A percentile compares a stretch with the other conserved stretches of the same genome.
Evolutionary conservation across 2,888 invertebrate species (phyloP).

Genomic region (Rhingia rostrata): DNA sequence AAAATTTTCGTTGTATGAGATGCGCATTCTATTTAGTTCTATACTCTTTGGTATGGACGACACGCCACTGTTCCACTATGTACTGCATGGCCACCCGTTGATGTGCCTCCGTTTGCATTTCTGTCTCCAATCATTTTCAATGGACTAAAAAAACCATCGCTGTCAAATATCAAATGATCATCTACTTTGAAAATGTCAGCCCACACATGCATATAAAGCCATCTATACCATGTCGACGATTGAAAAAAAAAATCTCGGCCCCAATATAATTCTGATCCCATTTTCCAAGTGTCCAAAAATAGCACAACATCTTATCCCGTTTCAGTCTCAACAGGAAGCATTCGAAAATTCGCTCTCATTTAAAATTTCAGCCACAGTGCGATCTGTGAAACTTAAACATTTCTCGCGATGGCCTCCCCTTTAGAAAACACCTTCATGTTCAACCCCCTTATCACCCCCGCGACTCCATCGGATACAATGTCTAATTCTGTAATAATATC

Average conservation of each 20-base stretch:
- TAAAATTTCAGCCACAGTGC: constrained; percentile 54
- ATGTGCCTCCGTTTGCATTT: too few relatives aligned
- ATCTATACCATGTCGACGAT: neutral
- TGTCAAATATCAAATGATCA: too few relatives aligned
- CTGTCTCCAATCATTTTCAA: too few relatives aligned
- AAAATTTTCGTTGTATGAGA: too few relatives aligned
- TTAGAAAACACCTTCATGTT: constrained; percentile 32
- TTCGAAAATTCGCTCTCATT: constrained; percentile 50
- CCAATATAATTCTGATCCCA: constrained; percentile 17
- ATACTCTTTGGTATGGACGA: too few relatives aligned
- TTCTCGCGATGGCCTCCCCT: neutral
- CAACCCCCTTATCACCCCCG: constrained; percentile 9
- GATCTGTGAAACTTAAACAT: constrained; percentile 63
- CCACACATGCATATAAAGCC: too few relatives aligned
- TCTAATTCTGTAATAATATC: constrained; percentile 67
- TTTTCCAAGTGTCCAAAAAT: constrained; percentile 39
- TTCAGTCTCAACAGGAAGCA: constrained; percentile 40
- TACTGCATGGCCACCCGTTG: too few relatives aligned
- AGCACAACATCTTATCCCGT: constrained; percentile 27
- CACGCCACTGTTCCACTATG: too few relatives aligned
- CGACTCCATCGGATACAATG: constrained; percentile 27
- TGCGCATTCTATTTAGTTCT: too few relatives aligned
- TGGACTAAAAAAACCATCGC: too few relatives aligned
- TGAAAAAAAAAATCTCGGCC: neutral
- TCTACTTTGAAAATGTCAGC: too few relatives aligned